Evolutionary conservation across 2,888 invertebrate species (phyloP).

Genomic region (Iselma pallidipennis): DNA sequence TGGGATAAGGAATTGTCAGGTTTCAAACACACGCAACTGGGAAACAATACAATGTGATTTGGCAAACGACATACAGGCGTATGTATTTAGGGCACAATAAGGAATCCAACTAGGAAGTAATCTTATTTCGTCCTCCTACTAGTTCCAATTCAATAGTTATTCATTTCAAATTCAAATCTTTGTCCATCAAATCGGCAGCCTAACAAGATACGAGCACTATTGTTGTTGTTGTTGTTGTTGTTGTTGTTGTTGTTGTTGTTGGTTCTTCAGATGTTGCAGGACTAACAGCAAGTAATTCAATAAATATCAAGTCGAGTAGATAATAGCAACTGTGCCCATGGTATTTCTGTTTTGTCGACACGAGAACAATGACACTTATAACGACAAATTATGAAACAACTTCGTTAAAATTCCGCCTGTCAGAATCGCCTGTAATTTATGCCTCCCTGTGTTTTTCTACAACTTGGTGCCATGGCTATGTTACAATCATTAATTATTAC

Average conservation of each 20-base stretch:
- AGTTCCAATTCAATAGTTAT: background rate
- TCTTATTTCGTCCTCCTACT: constrained; percentile 12
- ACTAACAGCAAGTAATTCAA: constrained; percentile 36
- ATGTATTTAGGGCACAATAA: constrained; percentile 13
- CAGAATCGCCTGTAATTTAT: constrained; percentile 48
- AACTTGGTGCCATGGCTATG: constrained; percentile 21
- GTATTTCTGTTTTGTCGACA: constrained; percentile 37
- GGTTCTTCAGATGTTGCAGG: constrained; percentile 21
- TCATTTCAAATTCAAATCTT: background rate
- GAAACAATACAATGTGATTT: constrained; percentile 22
- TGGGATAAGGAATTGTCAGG: constrained; percentile 27
- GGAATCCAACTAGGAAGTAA: constrained; percentile 18
- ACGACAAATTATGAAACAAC: constrained; percentile 52
- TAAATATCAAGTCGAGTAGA: constrained; percentile 37
- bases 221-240: constrained; percentile 30
- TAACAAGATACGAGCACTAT: constrained; percentile 30
- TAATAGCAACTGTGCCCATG: constrained; percentile 36
- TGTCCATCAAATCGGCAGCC: background rate
- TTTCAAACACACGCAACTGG: constrained; percentile 10
- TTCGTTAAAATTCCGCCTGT: constrained; percentile 52
- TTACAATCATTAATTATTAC: constrained; percentile 42
- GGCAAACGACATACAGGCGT: constrained; percentile 15
- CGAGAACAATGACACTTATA: constrained; percentile 48
- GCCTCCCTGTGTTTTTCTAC: constrained; percentile 37
- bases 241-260: constrained; percentile 22